Evolutionary conservation across 2,888 invertebrate genomes (phyloP), one percentile per base, ranked within the genome.

Genomic region (Bhutanitis thaidina): DNA sequence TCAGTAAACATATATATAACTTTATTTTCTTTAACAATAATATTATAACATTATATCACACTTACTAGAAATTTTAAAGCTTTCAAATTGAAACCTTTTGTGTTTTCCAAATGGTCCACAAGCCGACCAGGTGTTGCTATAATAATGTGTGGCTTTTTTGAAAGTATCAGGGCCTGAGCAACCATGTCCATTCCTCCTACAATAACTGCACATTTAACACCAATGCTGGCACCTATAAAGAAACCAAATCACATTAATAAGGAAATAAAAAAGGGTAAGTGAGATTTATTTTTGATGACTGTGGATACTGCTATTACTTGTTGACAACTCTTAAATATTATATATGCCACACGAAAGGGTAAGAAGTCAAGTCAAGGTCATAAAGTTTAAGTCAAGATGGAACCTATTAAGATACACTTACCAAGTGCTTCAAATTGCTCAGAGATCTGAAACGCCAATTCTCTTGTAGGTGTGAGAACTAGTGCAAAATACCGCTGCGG

Each of bases 131-230:
- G 99, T 0, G 99, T 99, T 0, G 98, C 98, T 36, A 99, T 96
- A 55, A 99, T 93, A 62, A 99, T 94, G 74, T 99, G 99, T 0
- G 99, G 99, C 67, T 98, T 98, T 78, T 98, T 98, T 0, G 97
- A 97, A 43, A 99, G 84, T 65, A 94, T 92, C 53, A 98, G 84
- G 0, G 97, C 93, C 75, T 99, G 99, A 0, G 97, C 94, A 71
- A 97, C 95, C 97, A 98, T 98, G 73, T 99, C 99, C 93, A 99
- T 97, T 0, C 99, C 99, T 40, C 99, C 99, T 3, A 99, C 99
- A 68, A 99, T 95, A 0, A 99, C 98, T 47, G 94, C 97, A 84
- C 96, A 96, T 90, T 97, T 97, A 0, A 99, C 95, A 34, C 98
- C 98, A 74, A 99, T 97, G 55, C 93, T 92, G 10, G 96, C 91